phyloP scores from a whole-genome alignment of 2,113 vertebrate species.

The Prolemur simus region DNA sequence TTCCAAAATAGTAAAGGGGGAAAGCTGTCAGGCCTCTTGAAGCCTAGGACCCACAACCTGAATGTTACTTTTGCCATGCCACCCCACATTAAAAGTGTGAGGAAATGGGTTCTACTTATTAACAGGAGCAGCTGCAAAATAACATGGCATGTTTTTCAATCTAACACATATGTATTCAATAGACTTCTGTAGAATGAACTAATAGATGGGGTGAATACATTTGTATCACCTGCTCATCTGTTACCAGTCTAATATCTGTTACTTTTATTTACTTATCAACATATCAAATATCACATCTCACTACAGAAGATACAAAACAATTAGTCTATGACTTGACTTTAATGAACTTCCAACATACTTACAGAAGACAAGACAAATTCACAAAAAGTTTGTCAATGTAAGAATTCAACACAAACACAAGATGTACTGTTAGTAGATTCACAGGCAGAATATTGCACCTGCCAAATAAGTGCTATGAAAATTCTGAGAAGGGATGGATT shows the following conservation, averaged over 20 bases:
- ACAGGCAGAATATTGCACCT: not conserved
- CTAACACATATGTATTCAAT: not conserved
- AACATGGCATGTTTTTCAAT: not conserved
- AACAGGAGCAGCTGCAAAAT: not conserved
- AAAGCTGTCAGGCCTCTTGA: not conserved
- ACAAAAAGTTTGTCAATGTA: not conserved
- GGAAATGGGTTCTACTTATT: not conserved
- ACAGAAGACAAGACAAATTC: not conserved
- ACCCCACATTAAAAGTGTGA: not conserved
- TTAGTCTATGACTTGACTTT: not conserved
- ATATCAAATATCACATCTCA: not conserved
- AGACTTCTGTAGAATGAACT: not conserved
- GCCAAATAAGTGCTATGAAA: not conserved
- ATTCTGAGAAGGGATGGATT: not conserved
- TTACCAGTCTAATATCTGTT: not conserved
- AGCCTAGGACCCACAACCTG: not conserved
- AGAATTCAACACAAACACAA: not conserved
- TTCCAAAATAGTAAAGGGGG: not conserved
- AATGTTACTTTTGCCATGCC: not conserved
- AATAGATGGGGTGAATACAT: not conserved
- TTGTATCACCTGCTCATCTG: not conserved
- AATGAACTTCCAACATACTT: not conserved
- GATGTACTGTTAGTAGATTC: not conserved
- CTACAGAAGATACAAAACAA: slow-evolving; percentile 2
- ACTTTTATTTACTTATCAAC: not conserved